These are phyloP conservation scores for Lophotis ruficrista DNA, from an alignment of 2,113 vertebrate genomes.

Conservation along the genomic window DNA sequence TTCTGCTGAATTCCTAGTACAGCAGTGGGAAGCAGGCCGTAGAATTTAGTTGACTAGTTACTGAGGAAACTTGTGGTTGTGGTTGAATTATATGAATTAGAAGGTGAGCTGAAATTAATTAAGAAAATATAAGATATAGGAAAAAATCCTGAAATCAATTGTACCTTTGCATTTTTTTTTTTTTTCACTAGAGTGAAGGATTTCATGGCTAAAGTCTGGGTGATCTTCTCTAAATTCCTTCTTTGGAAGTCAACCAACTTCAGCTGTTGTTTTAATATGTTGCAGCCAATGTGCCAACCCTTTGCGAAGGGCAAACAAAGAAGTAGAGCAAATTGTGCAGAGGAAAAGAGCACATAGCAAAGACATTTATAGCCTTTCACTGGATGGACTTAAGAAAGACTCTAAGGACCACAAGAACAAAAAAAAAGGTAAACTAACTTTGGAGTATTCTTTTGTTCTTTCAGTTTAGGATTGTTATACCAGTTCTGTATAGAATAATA, in stretches of 20 bases:
- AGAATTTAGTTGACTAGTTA: neutral
- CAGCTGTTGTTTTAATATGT: constrained; percentile 32
- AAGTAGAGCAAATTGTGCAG: neutral
- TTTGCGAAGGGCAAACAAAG: neutral
- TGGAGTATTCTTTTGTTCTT: neutral
- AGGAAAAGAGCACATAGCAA: neutral
- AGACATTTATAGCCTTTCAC: neutral
- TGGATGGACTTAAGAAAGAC: neutral
- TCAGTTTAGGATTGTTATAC: neutral
- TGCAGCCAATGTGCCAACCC: constrained; percentile 40
- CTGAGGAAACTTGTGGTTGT: neutral
- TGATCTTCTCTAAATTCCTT: neutral
- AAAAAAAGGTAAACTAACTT: neutral
- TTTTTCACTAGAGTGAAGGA: neutral
- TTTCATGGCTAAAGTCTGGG: neutral
- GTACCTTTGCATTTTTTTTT: neutral
- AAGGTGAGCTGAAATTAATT: neutral
- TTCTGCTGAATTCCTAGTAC: neutral
- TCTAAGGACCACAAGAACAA: neutral
- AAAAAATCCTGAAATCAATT: neutral
- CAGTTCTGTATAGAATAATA: neutral
- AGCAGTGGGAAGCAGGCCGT: neutral
- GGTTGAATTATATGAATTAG: neutral
- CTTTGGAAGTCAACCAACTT: neutral
- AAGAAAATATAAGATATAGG: neutral